Base-by-base conservation (phyloP, 2,797 vertebrate species). In the Salmo trutta region DNA sequence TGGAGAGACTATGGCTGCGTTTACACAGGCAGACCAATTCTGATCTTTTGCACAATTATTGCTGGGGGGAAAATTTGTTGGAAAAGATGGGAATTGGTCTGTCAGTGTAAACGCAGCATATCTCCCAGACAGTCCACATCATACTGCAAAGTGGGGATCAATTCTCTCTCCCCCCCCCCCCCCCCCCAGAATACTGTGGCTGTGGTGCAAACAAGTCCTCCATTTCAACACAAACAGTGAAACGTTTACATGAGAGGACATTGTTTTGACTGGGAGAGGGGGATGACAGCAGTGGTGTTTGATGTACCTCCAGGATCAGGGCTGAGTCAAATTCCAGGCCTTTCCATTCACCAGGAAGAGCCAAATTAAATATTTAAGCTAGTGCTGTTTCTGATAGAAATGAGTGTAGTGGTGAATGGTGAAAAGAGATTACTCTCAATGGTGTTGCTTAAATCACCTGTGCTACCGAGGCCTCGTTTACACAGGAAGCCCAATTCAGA, bases 351-450 rank as follows among this genome's bases (percentile, higher is more conserved):
- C 67, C 69, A 53, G 76, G 74, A 86, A 71, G 76, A 77, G 91
- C 89, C 88, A 91, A 86, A 85, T 90, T 73, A 91, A 94, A 93
- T 88, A 92, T 91, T 91, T 84, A 84, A 88, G 75, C 83, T 82
- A 77, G 73, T 59, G 56, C 68, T 76, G 79, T 83, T 81, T 82
- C 81, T 90, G 83, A 84, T 84, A 59, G 82, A 82, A 86, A 74
- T 73, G 56, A 84, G 77, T 80, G 69, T 79, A 82, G 79, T 78
- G 51, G 72, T 74, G 16, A 68, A 52, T 72, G 59, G 76, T 59
- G 78, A 81, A 66, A 76, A 79, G 27, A 59, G 62, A 33, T 51
- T 31, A 31, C 52, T 62, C 7, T 71, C 73, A 51, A 21, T 27
- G 62, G n/a, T 15, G 5, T 21, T 71, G 75, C 64, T 19, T 78